Evolutionary conservation across 2,113 vertebrate species (phyloP).

Genomic region (Gopherus evgoodei): DNA sequence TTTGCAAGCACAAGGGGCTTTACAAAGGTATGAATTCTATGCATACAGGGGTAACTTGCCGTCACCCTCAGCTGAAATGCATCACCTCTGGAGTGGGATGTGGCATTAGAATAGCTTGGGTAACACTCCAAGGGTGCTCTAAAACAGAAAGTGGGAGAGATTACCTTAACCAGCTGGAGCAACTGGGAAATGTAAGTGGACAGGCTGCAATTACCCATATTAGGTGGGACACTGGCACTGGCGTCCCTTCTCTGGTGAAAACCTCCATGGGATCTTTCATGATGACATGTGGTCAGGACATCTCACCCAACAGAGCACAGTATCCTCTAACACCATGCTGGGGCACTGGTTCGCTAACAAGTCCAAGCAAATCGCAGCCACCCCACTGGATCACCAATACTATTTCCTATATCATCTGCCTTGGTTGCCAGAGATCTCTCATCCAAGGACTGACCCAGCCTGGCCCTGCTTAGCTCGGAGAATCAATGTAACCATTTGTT

Average conservation of each 20-base stretch:
- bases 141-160: neutral
- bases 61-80: neutral
- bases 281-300: neutral
- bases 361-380: neutral
- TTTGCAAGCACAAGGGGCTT: neutral
- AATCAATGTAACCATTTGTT: neutral
- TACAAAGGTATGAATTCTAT: neutral
- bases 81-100: neutral
- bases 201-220: neutral
- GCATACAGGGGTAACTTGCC: fast-evolving
- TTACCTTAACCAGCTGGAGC: fast-evolving
- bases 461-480: neutral
- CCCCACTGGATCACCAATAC: neutral
- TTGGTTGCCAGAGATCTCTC: neutral
- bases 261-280: neutral
- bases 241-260: neutral
- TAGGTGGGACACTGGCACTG: neutral
- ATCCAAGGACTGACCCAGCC: neutral
- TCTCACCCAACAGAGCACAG: neutral
- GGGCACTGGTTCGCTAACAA: neutral
- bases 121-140: neutral
- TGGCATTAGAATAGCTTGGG: neutral
- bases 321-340: neutral
- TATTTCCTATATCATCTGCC: neutral
- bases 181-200: fast-evolving